phyloP scores from a whole-genome alignment of 2,888 invertebrate species.

The Chaetogeoica ovagalla region DNA sequence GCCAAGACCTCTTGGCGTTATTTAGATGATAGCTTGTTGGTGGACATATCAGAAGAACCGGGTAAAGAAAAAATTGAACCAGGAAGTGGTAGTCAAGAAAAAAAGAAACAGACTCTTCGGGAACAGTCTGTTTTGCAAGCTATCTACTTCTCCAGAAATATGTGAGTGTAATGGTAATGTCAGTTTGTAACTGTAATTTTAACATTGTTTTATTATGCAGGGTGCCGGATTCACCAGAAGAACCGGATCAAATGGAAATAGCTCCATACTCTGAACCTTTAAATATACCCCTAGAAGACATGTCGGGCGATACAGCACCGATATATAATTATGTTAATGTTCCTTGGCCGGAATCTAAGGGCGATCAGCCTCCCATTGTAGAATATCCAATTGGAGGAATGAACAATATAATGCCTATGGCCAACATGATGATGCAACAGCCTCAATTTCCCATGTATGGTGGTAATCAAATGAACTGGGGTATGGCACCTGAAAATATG shows the following conservation, averaged over 20 bases:
- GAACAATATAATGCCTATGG: conserved; percentile 44
- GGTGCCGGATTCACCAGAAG: conserved; percentile 83
- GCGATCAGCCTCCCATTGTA: conserved; percentile 51
- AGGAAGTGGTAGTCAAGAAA: conserved; percentile 82
- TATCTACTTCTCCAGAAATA: conserved; percentile 72
- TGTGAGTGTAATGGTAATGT: conserved; percentile 54
- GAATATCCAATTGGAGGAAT: conserved; percentile 35
- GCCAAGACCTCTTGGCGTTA: conserved; percentile 74
- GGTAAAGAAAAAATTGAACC: conserved; percentile 62
- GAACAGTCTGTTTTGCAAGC: conserved; percentile 81
- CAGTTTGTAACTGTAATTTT: background rate
- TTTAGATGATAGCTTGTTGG: conserved; percentile 70
- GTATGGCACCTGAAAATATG: conserved; percentile 36
- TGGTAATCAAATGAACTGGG: conserved; percentile 42
- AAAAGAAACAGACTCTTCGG: conserved; percentile 81
- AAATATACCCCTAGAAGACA: conserved; percentile 85
- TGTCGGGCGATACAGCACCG: conserved; percentile 74
- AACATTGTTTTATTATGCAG: conserved; percentile 58
- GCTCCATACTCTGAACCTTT: conserved; percentile 76
- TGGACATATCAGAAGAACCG: conserved; percentile 66
- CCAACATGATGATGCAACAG: conserved; percentile 46
- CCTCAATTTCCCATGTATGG: conserved; percentile 22
- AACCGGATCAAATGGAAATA: conserved; percentile 79
- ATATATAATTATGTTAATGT: conserved; percentile 75
- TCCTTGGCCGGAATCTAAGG: conserved; percentile 85